These are phyloP conservation scores for Porites australiensis DNA, from an alignment of 64 coral and sea anemone species.

Conservation along the genomic window DNA sequence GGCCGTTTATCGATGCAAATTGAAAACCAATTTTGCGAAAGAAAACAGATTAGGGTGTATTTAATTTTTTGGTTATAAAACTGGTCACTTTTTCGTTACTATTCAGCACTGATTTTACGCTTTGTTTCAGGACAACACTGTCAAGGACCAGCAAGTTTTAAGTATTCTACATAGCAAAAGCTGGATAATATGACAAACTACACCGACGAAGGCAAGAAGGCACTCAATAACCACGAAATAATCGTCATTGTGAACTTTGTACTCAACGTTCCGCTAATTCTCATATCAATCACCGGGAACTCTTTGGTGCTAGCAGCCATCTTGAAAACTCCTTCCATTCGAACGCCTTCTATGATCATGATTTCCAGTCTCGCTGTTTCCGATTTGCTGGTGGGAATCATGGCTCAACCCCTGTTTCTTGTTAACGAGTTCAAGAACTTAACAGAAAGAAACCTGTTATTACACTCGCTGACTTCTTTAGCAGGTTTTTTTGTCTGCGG, in stretches of 20 bases:
- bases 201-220: neutral
- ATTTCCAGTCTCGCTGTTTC: slow-evolving; percentile 8
- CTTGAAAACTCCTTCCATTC: neutral
- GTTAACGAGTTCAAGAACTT: no score
- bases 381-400: neutral
- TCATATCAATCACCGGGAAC: neutral
- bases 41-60: no score
- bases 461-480: neutral
- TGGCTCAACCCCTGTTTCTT: neutral
- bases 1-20: no score
- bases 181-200: no score
- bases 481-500: neutral
- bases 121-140: no score
- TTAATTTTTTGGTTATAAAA: no score
- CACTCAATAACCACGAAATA: neutral
- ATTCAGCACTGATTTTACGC: no score
- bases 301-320: neutral
- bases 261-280: neutral
- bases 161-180: no score
- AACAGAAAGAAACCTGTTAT: neutral
- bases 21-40: no score
- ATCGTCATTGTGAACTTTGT: neutral
- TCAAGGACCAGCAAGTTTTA: no score
- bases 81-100: no score
- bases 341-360: slow-evolving; percentile 3